Conservation (phyloP, 2,888 invertebrate species). For the Netelia fuscicornis region DNA sequence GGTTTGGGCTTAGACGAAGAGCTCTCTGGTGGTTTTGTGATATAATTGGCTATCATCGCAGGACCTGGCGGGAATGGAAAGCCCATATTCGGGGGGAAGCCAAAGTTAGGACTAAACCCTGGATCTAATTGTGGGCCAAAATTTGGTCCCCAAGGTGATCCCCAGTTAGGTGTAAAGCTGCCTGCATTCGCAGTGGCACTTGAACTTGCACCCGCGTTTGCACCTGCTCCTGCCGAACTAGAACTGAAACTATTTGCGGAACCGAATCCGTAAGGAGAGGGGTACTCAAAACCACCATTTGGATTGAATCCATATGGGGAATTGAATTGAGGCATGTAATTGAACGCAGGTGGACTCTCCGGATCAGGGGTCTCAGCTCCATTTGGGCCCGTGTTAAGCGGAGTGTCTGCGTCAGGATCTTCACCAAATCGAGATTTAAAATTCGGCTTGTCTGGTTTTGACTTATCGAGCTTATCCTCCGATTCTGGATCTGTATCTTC, state of each 20-base stretch:
- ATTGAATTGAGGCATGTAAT: not conserved
- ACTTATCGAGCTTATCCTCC: slow-evolving; percentile 1
- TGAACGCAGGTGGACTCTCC: not conserved
- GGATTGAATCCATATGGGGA: slow-evolving; percentile 42
- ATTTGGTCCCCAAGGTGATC: slow-evolving; percentile 44
- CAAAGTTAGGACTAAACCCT: slow-evolving; percentile 59
- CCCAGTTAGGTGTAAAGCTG: slow-evolving; percentile 45
- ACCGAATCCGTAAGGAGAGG: slow-evolving; percentile 56
- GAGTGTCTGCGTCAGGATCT: slow-evolving; percentile 60
- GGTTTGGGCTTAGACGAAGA: not conserved
- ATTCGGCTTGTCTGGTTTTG: slow-evolving; percentile 33
- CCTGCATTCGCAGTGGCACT: slow-evolving; percentile 42
- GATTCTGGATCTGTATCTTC: slow-evolving; percentile 24
- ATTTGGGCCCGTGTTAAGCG: slow-evolving; percentile 53
- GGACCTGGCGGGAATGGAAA: slow-evolving; percentile 25
- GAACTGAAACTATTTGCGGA: slow-evolving; percentile 63
- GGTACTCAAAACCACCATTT: slow-evolving; percentile 31
- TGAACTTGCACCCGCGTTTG: slow-evolving; percentile 42
- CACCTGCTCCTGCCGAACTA: slow-evolving; percentile 47
- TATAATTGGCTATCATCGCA: slow-evolving; percentile 53
- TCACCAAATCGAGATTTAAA: slow-evolving; percentile 43
- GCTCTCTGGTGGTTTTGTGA: slow-evolving; percentile 27
- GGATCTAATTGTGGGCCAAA: slow-evolving; percentile 50
- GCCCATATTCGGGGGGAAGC: slow-evolving; percentile 35
- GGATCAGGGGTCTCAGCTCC: slow-evolving; percentile 43